Evolutionary conservation across 2,797 vertebrate genomes (phyloP).

Genomic region (Chaunax sp.): DNA sequence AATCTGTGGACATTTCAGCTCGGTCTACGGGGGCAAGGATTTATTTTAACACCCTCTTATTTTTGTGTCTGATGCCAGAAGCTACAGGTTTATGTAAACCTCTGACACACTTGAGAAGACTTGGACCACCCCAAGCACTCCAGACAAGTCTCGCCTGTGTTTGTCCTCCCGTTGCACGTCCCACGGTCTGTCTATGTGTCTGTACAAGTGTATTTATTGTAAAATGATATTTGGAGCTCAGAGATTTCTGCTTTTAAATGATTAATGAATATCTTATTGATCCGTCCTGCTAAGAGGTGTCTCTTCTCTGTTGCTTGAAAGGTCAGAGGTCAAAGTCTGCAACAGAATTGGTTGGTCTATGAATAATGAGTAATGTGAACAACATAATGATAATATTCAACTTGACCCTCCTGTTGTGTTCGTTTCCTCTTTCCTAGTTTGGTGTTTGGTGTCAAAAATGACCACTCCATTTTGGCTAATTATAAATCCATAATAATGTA

Average conservation of each 20-base stretch:
- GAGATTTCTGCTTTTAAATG: neutral
- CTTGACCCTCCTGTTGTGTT: too few relatives aligned
- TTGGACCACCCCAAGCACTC: conserved; percentile 50
- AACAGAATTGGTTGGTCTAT: neutral
- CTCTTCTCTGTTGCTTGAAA: neutral
- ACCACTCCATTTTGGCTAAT: too few relatives aligned
- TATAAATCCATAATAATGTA: too few relatives aligned
- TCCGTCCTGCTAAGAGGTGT: neutral
- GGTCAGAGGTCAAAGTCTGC: conserved; percentile 26
- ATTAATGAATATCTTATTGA: too few relatives aligned
- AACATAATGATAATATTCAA: neutral
- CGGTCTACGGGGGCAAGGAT: conserved; percentile 30
- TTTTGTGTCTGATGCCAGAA: conserved; percentile 56
- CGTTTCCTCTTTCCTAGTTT: too few relatives aligned
- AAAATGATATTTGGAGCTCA: conserved; percentile 2
- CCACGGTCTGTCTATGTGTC: conserved; percentile 10
- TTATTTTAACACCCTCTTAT: conserved; percentile 61
- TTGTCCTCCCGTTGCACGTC: conserved; percentile 15
- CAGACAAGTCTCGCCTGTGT: conserved; percentile 42
- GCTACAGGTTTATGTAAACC: conserved; percentile 57
- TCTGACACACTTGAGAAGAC: conserved; percentile 37
- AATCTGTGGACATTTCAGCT: conserved; percentile 33
- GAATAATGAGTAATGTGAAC: neutral
- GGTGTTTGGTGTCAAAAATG: too few relatives aligned
- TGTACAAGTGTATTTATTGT: neutral